These are phyloP conservation scores for Drosophila nebulosa DNA, from an alignment of 1,140 invertebrate genomes.

Conservation along the genomic window DNA sequence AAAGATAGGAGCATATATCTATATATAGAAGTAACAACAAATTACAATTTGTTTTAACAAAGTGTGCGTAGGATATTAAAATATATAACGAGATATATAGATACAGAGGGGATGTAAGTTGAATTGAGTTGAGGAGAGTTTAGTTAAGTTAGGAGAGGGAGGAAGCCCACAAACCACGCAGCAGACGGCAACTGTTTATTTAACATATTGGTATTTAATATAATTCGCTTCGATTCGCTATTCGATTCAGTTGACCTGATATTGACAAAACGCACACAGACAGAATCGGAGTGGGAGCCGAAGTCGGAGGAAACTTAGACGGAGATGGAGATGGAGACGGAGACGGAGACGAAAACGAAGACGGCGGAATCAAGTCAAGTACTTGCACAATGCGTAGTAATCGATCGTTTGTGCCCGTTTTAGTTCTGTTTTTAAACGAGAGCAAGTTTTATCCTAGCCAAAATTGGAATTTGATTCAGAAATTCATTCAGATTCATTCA, in stretches of 20 bases:
- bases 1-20: not conserved
- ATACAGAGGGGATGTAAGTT: constrained; percentile 22
- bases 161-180: constrained; percentile 73
- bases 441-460: constrained; percentile 68
- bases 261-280: constrained; percentile 16
- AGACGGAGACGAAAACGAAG: no score
- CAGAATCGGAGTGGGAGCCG: constrained; percentile 21
- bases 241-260: constrained; percentile 13
- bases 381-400: not conserved
- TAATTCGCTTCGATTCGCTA: constrained; percentile 43
- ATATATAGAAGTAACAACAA: constrained; percentile 19
- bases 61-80: constrained; percentile 37
- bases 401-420: not conserved
- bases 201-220: constrained; percentile 80
- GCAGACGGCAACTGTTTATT: constrained; percentile 67
- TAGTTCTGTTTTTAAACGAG: constrained; percentile 2
- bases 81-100: constrained; percentile 37
- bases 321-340: no score
- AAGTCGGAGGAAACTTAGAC: not conserved
- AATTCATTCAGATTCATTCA: constrained; percentile 27
- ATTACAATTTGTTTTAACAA: constrained; percentile 39
- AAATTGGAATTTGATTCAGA: constrained; percentile 33
- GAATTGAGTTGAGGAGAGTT: constrained; percentile 14
- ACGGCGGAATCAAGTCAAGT: not conserved
- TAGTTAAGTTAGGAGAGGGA: constrained; percentile 38